A percentile compares a stretch with the other conserved stretches of the same genome.
These are phyloP conservation scores for Rhinogobio ventralis DNA, from an alignment of 2,797 vertebrate species.

Conservation along the genomic window DNA sequence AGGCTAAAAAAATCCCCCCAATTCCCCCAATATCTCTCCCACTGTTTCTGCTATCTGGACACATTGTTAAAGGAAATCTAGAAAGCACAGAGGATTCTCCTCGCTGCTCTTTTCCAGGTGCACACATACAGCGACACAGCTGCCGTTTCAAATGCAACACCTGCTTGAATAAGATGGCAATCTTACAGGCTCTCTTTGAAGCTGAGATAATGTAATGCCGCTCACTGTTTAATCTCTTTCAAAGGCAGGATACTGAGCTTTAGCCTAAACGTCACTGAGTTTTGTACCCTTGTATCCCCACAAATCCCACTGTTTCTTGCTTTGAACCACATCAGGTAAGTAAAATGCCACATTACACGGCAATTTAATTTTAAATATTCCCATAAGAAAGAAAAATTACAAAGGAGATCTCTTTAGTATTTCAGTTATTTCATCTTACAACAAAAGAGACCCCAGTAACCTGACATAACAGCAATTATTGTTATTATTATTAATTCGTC, in stretches of 20 bases:
- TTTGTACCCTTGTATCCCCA: background rate
- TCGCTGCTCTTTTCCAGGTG: constrained; percentile 29
- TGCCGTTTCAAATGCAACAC: constrained; percentile 30
- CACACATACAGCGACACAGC: background rate
- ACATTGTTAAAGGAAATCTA: background rate
- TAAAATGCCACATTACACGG: background rate
- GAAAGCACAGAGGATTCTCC: background rate
- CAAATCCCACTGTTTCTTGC: background rate
- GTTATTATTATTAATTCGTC: too few species aligned
- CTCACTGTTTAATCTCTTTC: constrained; percentile 44
- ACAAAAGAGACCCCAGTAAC: background rate
- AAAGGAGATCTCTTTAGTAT: background rate
- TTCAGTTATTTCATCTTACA: background rate
- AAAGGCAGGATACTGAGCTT: constrained; percentile 19
- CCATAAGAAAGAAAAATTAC: background rate
- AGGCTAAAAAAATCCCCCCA: constrained; percentile 1
- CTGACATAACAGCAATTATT: too few species aligned
- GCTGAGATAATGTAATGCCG: constrained; percentile 25
- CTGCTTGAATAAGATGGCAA: constrained; percentile 34
- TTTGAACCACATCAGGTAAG: constrained; percentile 12
- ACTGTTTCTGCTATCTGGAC: background rate
- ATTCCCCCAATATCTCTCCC: background rate
- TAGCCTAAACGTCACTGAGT: constrained; percentile 8
- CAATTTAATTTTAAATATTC: background rate
- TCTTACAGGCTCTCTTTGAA: constrained; percentile 31